Percentiles rank a stretch among this genome's conserved stretches.
These are phyloP conservation scores for Mirounga angustirostris DNA, from an alignment of 2,113 vertebrate species.

Conservation along the genomic window DNA sequence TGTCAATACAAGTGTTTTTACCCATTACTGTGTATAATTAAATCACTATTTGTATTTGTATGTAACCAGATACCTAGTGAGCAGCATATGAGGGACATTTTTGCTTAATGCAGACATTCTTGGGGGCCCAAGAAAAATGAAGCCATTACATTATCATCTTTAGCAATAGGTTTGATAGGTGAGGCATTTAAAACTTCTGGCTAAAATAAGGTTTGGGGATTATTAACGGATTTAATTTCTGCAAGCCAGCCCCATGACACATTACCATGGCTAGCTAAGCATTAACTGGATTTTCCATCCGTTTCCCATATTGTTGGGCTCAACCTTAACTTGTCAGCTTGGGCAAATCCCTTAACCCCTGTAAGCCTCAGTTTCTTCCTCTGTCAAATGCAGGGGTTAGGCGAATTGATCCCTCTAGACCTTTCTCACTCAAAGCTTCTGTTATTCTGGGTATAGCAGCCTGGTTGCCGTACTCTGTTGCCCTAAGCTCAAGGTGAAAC, in stretches of 20 bases:
- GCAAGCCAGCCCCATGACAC: slow-evolving; percentile 76
- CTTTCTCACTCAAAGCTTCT: slow-evolving; percentile 55
- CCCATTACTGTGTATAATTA: neutral
- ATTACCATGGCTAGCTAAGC: slow-evolving; percentile 77
- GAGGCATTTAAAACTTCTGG: slow-evolving; percentile 75
- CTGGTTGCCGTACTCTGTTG: neutral
- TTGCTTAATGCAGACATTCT: slow-evolving; percentile 48
- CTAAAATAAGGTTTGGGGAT: slow-evolving; percentile 82
- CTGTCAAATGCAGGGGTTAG: slow-evolving; percentile 77
- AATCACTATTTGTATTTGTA: slow-evolving; percentile 41
- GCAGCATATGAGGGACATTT: neutral
- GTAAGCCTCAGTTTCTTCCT: slow-evolving; percentile 81
- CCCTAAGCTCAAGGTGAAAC: neutral
- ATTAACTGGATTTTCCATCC: slow-evolving; percentile 80
- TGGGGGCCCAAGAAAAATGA: slow-evolving; percentile 58
- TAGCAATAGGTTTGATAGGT: slow-evolving; percentile 73
- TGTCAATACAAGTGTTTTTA: slow-evolving; percentile 34
- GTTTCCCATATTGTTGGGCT: slow-evolving; percentile 72
- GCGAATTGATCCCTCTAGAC: slow-evolving; percentile 46
- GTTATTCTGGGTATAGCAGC: neutral
- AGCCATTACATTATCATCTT: slow-evolving; percentile 63
- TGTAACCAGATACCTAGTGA: neutral
- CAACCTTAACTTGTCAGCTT: slow-evolving; percentile 78
- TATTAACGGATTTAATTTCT: slow-evolving; percentile 83
- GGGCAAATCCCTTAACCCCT: slow-evolving; percentile 81